phyloP scores from a whole-genome alignment of 1,140 invertebrate species.

The Drosophila rhopaloa region DNA sequence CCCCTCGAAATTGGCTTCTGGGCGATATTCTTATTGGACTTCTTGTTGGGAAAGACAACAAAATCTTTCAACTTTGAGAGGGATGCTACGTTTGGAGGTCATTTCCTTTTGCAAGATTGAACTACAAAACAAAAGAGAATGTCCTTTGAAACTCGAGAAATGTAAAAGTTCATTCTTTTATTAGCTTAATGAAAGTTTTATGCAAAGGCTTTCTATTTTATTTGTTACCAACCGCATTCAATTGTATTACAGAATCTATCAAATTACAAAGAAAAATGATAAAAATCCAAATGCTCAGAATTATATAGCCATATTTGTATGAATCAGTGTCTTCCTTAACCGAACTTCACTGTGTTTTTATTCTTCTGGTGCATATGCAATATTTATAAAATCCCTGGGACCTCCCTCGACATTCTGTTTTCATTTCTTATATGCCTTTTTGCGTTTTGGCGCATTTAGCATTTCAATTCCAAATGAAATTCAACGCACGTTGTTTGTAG shows the following conservation, averaged over 20 bases:
- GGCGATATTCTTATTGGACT: slow-evolving; percentile 5
- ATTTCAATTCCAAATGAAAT: slow-evolving; percentile 77
- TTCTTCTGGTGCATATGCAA: slow-evolving; percentile 58
- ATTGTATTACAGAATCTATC: slow-evolving; percentile 7
- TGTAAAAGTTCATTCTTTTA: background rate
- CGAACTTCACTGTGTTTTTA: slow-evolving; percentile 30
- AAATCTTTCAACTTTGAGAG: slow-evolving; percentile 2
- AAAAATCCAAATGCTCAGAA: background rate
- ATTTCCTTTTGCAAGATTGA: slow-evolving; percentile 10
- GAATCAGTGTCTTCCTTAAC: background rate
- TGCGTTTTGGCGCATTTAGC: slow-evolving; percentile 19
- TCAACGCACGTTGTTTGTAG: slow-evolving; percentile 62
- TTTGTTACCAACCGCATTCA: background rate
- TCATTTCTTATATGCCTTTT: background rate
- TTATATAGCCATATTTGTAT: no score
- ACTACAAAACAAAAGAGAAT: background rate
- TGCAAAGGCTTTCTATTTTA: slow-evolving; percentile 1
- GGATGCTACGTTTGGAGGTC: background rate
- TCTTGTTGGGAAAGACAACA: background rate
- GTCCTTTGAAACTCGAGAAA: background rate
- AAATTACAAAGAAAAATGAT: background rate
- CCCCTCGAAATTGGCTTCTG: slow-evolving; percentile 34
- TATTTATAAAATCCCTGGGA: slow-evolving; percentile 61
- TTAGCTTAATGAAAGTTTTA: background rate
- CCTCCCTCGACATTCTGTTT: slow-evolving; percentile 3